Evolutionary conservation across 2,888 invertebrate species (phyloP), one percentile per base, ranked within the genome.

Genomic region (Noctua fimbriata): DNA sequence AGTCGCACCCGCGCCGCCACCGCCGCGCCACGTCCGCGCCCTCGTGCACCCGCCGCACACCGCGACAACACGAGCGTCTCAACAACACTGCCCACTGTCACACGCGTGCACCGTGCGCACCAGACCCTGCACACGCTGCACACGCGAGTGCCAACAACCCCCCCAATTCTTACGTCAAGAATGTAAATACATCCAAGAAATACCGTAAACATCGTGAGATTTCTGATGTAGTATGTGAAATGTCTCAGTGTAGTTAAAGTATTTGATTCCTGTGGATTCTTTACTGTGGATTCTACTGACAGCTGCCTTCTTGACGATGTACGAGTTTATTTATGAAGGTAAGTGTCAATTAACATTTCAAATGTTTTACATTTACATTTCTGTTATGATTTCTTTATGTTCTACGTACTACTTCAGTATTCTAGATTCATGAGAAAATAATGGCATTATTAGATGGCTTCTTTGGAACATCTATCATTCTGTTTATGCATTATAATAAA

Each of bases 1-100:
- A 96, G 96, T 96, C 92, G 90, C 91, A 89, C 91, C 91, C 94
- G 95, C 93, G 96, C 92, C 91, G 90, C 90, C 93, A 90, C 81
- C 87, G 92, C 85, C 92, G 92, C 92, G 92, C 88, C 92, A 93
- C 96, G 95, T 94, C 92, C 80, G 88, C 77, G 75, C 85, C 89
- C 84, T 87, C 82, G 83, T 84, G 89, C 66, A 52, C 90, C 91
- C 90, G 90, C 92, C 90, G 92, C 92, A 92, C 93, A 93, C 91
- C 93, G 91, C 93, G 93, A 91, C 90, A 89, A 89, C 86, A 90
- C 90, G 90, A 91, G 82, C 89, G 87, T 89, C 89, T 90, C 83
- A 87, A 89, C 83, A 90, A 91, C 90, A 90, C 84, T 83, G 67
- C 58, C 74, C 85, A 80, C 78, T 84, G 76, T 76, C 87, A 86